These are phyloP conservation scores for Harpegnathos saltator DNA, from an alignment of 1,140 invertebrate genomes.

Conservation along the genomic window DNA sequence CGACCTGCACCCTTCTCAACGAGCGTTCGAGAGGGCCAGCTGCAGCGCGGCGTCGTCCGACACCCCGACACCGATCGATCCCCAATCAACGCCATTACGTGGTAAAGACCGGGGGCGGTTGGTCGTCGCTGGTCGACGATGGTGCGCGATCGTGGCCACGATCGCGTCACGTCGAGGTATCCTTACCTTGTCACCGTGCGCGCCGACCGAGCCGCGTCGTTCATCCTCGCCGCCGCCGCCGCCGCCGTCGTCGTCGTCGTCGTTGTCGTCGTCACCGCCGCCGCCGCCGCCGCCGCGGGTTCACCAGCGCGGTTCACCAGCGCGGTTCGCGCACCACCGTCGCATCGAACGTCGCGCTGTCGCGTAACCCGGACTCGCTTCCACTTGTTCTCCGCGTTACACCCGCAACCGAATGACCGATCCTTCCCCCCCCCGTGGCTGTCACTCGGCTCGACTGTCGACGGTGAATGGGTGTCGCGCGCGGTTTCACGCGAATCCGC, in stretches of 20 bases:
- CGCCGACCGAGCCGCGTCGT: neutral
- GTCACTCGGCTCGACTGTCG: no score
- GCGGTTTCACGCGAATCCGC: neutral
- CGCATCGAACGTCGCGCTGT: conserved; percentile 24
- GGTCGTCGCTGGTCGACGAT: conserved; percentile 3
- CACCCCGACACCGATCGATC: conserved; percentile 52
- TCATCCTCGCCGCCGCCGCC: conserved; percentile 26
- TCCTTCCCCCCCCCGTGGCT: no score
- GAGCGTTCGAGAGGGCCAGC: conserved; percentile 35
- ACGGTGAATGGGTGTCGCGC: neutral
- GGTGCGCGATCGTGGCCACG: no score
- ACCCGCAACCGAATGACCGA: no score
- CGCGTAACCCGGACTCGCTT: neutral
- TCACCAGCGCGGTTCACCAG: conserved; percentile 15
- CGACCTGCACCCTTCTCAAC: conserved; percentile 12
- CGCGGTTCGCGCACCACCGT: conserved; percentile 11
- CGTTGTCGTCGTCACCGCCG: conserved; percentile 25
- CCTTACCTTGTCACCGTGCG: conserved; percentile 26
- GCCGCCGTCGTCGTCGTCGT: no score
- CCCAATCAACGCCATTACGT: conserved; percentile 56
- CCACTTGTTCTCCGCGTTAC: neutral
- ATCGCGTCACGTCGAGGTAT: neutral
- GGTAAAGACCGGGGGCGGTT: neutral
- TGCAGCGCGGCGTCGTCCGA: conserved; percentile 20
- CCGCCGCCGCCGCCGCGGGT: neutral